Evolutionary conservation across 2,113 vertebrate species (phyloP).

Genomic region (Trichomycterus rosablanca): DNA sequence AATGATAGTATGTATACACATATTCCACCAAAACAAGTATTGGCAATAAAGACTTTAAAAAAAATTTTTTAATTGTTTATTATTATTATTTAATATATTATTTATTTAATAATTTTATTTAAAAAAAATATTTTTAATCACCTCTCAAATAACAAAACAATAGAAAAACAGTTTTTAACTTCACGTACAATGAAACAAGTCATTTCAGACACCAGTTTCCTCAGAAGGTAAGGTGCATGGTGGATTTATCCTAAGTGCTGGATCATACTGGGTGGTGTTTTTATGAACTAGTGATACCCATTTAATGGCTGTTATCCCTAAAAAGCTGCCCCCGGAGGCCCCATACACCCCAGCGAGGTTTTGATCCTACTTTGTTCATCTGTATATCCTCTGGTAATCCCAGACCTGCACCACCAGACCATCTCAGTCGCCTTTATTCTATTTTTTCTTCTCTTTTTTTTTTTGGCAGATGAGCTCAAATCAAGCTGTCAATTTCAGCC

Average conservation of each 20-base stretch:
- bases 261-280: conserved; percentile 46
- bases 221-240: conserved; percentile 3
- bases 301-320: conserved; percentile 60
- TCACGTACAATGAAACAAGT: conserved; percentile 16
- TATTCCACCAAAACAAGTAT: too few species aligned
- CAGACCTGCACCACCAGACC: conserved; percentile 47
- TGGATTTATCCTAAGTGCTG: conserved; percentile 16
- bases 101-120: too few species aligned
- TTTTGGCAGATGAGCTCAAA: conserved; percentile 63
- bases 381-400: conserved; percentile 47
- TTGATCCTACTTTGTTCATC: conserved; percentile 51
- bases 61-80: too few species aligned
- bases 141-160: too few species aligned
- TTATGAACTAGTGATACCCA: conserved; percentile 43
- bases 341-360: conserved; percentile 65
- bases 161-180: conserved; percentile 1
- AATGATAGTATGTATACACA: too few species aligned
- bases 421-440: conserved; percentile 58
- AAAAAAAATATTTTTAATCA: too few species aligned
- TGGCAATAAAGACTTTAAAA: too few species aligned
- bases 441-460: too few species aligned
- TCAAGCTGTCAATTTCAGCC: conserved; percentile 74
- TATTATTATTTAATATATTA: not conserved
- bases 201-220: conserved; percentile 2
- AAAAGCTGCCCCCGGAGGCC: conserved; percentile 62